Evolutionary conservation across 1,140 invertebrate genomes (phyloP), one percentile per base, ranked within the genome.

Genomic region (Archivesica marissinica): DNA sequence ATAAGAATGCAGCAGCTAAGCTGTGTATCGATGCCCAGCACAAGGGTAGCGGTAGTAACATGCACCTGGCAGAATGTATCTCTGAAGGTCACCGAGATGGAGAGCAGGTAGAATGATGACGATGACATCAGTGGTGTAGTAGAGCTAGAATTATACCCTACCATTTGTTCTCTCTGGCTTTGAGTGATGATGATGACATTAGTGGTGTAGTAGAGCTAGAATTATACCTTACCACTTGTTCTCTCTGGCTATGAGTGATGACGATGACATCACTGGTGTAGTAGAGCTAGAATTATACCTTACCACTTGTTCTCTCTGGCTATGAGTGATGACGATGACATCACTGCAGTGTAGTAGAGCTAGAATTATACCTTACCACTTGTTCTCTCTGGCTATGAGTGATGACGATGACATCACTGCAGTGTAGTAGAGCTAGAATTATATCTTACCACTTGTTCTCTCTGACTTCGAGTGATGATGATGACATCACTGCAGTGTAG

Each of bases 1-100:
- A 59, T 39, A 74, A 59, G 25, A 83, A 75, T 35, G 13, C 30
- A 50, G 80, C 41, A n/a, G 80, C 80, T 44, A 38, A 64, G 20
- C 30, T 74, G 66, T 83, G 80, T 64, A 75, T 83, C n/a, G 79
- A 81, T 33, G 59, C 79, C 25, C 39, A 56, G 47, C 59, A 72
- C 35, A 44, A 52, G 13, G 33, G 38, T 9, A 68, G 64, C 44
- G 79, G 79, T 56, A 72, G 64, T 25, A 81, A 81, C 44, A 4
- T 81, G 0, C 4, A 50, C n/a, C 47, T 81, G 6, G 79, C 70
- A n/a, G 56, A 23, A 56, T 81, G 79, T 59, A 54, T 81, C 13
- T 72, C 64, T 35, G 66, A 81, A 6, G 50, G 50, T 33, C 50
- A 59, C 4, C n/a, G 13, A 23, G 79, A 47, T 38, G 79, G 79